phyloP scores from a whole-genome alignment of 2,888 invertebrate species.

The Brachynemurus nebulosus region DNA sequence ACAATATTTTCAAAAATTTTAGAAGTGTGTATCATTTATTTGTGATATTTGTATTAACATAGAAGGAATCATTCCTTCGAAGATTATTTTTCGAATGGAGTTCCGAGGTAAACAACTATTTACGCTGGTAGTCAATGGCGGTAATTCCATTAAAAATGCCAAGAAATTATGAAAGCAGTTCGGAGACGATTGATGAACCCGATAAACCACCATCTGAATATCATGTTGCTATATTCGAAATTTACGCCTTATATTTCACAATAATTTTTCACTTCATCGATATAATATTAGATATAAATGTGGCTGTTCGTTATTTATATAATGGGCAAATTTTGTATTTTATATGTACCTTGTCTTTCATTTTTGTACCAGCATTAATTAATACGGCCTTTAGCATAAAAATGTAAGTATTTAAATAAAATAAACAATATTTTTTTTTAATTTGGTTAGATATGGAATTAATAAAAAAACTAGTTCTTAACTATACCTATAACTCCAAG shows the following conservation, averaged over 20 bases:
- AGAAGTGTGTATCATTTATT: no score
- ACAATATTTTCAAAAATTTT: no score
- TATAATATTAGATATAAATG: constrained; percentile 52
- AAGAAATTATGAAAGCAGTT: neutral
- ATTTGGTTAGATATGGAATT: neutral
- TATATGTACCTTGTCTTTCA: constrained; percentile 52
- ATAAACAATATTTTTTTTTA: constrained; percentile 1
- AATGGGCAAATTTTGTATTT: constrained; percentile 44
- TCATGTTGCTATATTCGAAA: constrained; percentile 5
- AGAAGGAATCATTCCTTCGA: no score
- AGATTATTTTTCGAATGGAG: neutral
- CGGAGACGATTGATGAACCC: constrained; percentile 1
- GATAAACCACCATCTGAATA: constrained; percentile 4
- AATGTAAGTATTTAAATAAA: constrained; percentile 41
- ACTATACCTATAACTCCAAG: no score
- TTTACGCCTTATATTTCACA: constrained; percentile 26
- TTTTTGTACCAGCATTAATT: constrained; percentile 58
- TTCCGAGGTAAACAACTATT: neutral
- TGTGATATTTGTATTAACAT: no score
- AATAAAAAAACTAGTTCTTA: no score
- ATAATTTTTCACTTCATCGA: constrained; percentile 56
- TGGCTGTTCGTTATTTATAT: constrained; percentile 49
- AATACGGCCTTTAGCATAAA: constrained; percentile 59
- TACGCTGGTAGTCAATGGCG: neutral
- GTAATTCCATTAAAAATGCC: constrained; percentile 3